Conservation (phyloP, 1,140 invertebrate genomes). For the Calliopsis andreniformis region DNA sequence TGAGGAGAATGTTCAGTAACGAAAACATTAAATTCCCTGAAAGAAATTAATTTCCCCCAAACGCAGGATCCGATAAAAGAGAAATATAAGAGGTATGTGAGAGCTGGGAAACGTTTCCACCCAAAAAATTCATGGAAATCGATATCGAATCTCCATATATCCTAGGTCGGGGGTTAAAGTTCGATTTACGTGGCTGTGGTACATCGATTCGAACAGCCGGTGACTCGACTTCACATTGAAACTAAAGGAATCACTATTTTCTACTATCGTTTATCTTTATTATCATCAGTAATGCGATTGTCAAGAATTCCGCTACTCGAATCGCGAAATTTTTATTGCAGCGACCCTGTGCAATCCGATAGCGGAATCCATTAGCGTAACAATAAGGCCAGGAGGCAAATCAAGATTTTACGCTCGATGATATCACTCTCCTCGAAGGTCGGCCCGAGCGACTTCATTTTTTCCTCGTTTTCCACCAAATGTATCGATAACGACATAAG, state of each 20-base stretch:
- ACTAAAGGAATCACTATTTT: slow-evolving; percentile 11
- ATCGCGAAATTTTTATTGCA: slow-evolving; percentile 29
- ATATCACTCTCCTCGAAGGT: slow-evolving; percentile 11
- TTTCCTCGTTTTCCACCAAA: not conserved
- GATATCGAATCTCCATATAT: slow-evolving; percentile 24
- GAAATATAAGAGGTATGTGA: too few relatives aligned
- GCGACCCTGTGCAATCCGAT: not conserved
- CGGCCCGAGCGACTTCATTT: not conserved
- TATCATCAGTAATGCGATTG: slow-evolving; percentile 43
- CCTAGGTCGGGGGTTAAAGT: not conserved
- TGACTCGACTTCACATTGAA: too few relatives aligned
- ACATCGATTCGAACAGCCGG: slow-evolving; percentile 13
- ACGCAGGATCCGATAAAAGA: too few relatives aligned
- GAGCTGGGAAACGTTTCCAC: not conserved
- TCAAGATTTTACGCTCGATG: slow-evolving; percentile 22
- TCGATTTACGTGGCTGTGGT: slow-evolving; percentile 25
- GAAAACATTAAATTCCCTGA: not conserved
- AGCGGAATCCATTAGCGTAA: slow-evolving; percentile 36
- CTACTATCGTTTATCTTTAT: slow-evolving; percentile 37
- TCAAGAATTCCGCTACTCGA: slow-evolving; percentile 27
- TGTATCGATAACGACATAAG: not conserved
- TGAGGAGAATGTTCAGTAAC: too few relatives aligned
- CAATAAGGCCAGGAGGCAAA: slow-evolving; percentile 24
- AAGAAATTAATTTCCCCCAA: not conserved
- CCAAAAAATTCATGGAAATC: slow-evolving; percentile 9